A percentile compares a stretch with the other conserved stretches of the same genome.
Conservation (phyloP, 2,113 vertebrate genomes). For the Vanacampus margaritifer region DNA sequence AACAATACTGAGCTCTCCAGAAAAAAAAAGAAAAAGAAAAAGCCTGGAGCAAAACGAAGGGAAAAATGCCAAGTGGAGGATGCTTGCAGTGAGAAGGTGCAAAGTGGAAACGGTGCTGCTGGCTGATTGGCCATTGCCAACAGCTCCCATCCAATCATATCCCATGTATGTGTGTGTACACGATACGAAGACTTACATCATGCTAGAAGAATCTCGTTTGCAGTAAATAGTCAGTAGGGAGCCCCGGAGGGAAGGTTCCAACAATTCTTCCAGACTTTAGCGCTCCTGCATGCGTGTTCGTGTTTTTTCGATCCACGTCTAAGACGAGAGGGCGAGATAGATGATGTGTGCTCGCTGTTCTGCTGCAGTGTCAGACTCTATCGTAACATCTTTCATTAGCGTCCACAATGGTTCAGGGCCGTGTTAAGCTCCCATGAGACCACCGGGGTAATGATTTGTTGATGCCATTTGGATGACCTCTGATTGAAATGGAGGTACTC, state of each 20-base stretch:
- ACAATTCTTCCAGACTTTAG: constrained; percentile 31
- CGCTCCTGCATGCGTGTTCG: constrained; percentile 24
- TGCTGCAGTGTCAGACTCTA: neutral
- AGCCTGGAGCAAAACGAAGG: constrained; percentile 8
- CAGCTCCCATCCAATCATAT: constrained; percentile 29
- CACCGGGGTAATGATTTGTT: neutral
- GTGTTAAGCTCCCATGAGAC: neutral
- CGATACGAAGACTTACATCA: constrained; percentile 38
- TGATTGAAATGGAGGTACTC: neutral
- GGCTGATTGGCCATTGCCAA: constrained; percentile 34
- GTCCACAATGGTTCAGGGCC: neutral
- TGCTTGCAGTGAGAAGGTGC: constrained; percentile 15
- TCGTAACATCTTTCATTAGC: constrained; percentile 10
- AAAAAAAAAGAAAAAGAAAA: neutral
- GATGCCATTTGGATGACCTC: neutral
- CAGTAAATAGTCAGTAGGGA: constrained; percentile 25
- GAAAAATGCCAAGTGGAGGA: constrained; percentile 32
- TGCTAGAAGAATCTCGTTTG: constrained; percentile 42
- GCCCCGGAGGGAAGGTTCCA: constrained; percentile 25
- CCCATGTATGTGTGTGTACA: constrained; percentile 11
- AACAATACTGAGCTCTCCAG: too few species aligned
- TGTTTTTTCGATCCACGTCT: constrained; percentile 14
- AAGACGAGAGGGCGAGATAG: neutral
- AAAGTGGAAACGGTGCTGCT: constrained; percentile 5
- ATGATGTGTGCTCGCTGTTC: neutral